Evolutionary conservation across 92 coral and sea anemone species (phyloP).

Genomic region (Paramuricea clavata): DNA sequence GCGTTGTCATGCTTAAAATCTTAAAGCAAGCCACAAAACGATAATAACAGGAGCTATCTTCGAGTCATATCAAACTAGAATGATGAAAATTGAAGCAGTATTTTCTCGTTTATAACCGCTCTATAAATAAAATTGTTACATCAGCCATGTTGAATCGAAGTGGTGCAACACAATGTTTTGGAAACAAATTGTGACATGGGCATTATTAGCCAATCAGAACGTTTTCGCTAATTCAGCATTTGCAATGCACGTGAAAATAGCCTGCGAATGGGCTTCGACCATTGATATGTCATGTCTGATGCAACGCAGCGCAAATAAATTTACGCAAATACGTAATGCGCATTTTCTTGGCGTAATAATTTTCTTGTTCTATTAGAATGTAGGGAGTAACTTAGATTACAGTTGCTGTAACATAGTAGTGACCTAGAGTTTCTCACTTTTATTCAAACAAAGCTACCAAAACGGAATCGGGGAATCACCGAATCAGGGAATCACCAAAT

Average conservation of each 20-base stretch:
- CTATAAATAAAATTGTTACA: not conserved
- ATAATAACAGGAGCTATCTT: not conserved
- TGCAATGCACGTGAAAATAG: conserved; percentile 13
- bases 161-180: not conserved
- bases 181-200: not conserved
- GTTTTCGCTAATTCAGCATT: conserved; percentile 12
- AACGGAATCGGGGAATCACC: too few relatives aligned
- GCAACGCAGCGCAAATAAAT: too few relatives aligned
- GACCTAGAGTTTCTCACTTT: too few relatives aligned
- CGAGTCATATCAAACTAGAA: not conserved
- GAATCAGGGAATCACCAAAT: too few relatives aligned
- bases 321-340: too few relatives aligned
- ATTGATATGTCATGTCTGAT: too few relatives aligned
- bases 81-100: not conserved
- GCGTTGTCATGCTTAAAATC: conserved; percentile 9
- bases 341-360: too few relatives aligned
- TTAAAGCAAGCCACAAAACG: not conserved
- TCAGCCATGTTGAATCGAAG: not conserved
- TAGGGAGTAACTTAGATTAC: too few relatives aligned
- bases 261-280: conserved; percentile 30
- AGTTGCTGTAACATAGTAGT: too few relatives aligned
- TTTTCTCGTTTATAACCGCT: not conserved
- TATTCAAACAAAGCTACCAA: too few relatives aligned
- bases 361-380: too few relatives aligned
- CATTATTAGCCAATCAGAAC: not conserved